Percentiles rank a stretch among this genome's conserved stretches.
Evolutionary conservation across 2,888 invertebrate species (phyloP).

Genomic region (Drosophila subquinaria): DNA sequence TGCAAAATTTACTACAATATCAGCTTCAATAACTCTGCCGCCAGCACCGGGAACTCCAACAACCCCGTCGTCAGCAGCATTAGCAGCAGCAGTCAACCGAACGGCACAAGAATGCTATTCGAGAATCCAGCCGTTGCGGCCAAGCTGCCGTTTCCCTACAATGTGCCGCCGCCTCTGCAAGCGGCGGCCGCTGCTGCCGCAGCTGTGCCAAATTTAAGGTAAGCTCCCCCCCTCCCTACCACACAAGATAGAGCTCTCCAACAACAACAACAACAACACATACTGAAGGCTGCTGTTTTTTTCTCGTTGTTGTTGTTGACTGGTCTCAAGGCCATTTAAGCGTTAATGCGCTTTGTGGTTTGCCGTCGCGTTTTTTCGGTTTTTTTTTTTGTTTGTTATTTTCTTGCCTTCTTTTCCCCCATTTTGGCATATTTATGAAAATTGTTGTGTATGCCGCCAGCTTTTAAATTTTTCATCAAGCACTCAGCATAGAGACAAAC

Average conservation of each 20-base stretch:
- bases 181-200: conserved; percentile 84
- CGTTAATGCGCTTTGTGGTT: conserved; percentile 74
- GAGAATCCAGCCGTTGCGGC: conserved; percentile 89
- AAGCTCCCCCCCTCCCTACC: conserved; percentile 50
- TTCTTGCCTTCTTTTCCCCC: conserved; percentile 6
- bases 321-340: conserved; percentile 69
- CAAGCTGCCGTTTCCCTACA: conserved; percentile 90
- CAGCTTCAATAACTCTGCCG: conserved; percentile 52
- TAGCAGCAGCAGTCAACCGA: conserved; percentile 41
- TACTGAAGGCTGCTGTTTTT: conserved; percentile 9
- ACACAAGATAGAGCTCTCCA: conserved; percentile 24
- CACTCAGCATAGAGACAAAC: conserved; percentile 45
- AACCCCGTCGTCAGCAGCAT: conserved; percentile 43
- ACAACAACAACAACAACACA: conserved; percentile 9
- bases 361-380: conserved; percentile 29
- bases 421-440: conserved; percentile 67
- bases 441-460: conserved; percentile 51
- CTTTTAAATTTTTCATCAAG: conserved; percentile 69
- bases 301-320: conserved; percentile 10
- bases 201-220: conserved; percentile 86
- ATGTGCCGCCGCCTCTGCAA: conserved; percentile 90
- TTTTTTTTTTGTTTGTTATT: background rate
- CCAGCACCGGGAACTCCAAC: conserved; percentile 50
- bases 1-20: conserved; percentile 75
- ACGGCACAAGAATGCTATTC: conserved; percentile 87